phyloP scores from a whole-genome alignment of 2,113 vertebrate species.

The Carassius auratus region DNA sequence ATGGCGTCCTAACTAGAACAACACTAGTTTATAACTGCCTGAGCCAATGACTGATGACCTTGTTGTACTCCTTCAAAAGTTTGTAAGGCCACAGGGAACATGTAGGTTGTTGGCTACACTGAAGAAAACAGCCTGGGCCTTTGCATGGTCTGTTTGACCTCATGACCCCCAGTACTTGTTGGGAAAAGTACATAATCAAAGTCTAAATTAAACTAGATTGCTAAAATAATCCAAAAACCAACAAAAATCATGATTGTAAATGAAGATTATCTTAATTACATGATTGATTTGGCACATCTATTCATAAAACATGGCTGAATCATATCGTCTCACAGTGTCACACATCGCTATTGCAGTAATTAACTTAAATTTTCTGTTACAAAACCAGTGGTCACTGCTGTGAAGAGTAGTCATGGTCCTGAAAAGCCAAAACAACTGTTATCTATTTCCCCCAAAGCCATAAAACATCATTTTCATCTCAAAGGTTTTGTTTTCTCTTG shows the following conservation, averaged over 20 bases:
- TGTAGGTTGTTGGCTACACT: neutral
- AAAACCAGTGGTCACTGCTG: neutral
- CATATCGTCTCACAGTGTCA: neutral
- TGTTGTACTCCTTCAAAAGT: neutral
- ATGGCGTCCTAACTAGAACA: neutral
- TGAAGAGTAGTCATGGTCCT: slow-evolving; percentile 26
- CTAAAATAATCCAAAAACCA: neutral
- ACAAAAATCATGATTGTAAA: neutral
- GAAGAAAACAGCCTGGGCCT: neutral
- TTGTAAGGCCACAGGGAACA: slow-evolving; percentile 2
- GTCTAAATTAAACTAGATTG: neutral
- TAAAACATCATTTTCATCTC: slow-evolving; percentile 67
- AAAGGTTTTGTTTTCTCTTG: slow-evolving; percentile 67
- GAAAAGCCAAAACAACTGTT: slow-evolving; percentile 58
- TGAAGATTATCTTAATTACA: slow-evolving; percentile 1
- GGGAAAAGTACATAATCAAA: neutral
- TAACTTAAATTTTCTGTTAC: neutral
- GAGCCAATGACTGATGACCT: slow-evolving; percentile 19
- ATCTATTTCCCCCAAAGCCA: slow-evolving; percentile 59
- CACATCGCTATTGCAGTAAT: slow-evolving; percentile 15
- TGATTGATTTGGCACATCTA: slow-evolving; percentile 17
- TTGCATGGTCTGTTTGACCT: neutral
- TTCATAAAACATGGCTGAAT: slow-evolving; percentile 15
- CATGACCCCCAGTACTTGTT: neutral
- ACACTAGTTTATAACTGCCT: neutral